Percentiles rank a stretch among this genome's conserved stretches.
Evolutionary conservation across 1,140 invertebrate species (phyloP).

Genomic region (Trachymyrmex septentrionalis): DNA sequence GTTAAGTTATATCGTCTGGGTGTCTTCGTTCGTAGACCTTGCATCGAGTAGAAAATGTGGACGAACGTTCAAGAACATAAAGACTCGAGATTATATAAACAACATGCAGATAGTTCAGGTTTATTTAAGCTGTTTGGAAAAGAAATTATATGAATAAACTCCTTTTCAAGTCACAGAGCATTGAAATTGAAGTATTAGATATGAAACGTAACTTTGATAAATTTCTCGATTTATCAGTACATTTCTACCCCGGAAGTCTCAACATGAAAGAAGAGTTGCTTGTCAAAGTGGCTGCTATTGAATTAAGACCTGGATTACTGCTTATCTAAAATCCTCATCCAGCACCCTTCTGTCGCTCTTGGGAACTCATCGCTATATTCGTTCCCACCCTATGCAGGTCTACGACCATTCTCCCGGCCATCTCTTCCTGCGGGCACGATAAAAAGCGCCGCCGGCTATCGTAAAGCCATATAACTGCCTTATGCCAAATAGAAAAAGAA

Average conservation of each 20-base stretch:
- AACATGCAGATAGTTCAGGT: background rate
- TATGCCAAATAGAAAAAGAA: constrained; percentile 71
- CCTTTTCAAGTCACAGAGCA: background rate
- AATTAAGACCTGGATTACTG: background rate
- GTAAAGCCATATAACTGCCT: constrained; percentile 55
- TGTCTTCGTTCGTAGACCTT: background rate
- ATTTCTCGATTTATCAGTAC: background rate
- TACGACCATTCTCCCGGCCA: background rate
- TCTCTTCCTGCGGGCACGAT: constrained; percentile 43
- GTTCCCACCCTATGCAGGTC: background rate
- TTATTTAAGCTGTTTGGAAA: background rate
- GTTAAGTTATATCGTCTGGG: constrained; percentile 64
- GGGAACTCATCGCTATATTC: constrained; percentile 1
- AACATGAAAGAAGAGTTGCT: background rate
- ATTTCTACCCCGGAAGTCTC: background rate
- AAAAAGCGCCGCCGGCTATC: constrained; percentile 51
- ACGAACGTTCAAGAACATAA: background rate
- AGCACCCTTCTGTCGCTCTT: background rate
- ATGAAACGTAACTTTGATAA: constrained; percentile 26
- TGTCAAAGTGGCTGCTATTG: background rate
- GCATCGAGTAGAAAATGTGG: background rate
- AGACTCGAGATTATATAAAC: background rate
- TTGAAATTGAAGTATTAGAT: background rate
- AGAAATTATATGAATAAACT: background rate
- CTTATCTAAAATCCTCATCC: constrained; percentile 40